Evolutionary conservation across 92 coral and sea anemone species (phyloP).

Genomic region (Actinernus sp.): DNA sequence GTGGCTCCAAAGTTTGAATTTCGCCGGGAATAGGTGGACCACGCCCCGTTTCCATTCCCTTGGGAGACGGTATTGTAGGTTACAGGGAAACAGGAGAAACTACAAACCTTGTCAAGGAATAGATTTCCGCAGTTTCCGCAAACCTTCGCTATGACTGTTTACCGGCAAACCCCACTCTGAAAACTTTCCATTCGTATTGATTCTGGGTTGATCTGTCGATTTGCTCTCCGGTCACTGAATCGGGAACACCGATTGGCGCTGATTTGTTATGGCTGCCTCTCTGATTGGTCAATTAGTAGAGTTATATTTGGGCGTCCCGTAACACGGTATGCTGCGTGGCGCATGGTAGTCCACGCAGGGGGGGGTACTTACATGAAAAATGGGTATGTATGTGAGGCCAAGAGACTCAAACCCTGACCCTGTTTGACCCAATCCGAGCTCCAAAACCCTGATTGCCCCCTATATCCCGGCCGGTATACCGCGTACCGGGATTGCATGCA

Average conservation of each 20-base stretch:
- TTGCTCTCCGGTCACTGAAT: neutral
- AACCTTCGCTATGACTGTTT: too few relatives aligned
- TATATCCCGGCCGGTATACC: too few relatives aligned
- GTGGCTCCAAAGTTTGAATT: neutral
- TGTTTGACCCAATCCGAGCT: too few relatives aligned
- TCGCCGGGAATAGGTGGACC: neutral
- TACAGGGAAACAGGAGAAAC: neutral
- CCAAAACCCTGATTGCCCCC: too few relatives aligned
- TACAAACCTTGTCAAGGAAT: constrained; percentile 71
- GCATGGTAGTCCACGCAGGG: too few relatives aligned
- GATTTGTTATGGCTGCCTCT: neutral
- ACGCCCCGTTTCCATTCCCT: neutral
- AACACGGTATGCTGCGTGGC: constrained; percentile 6
- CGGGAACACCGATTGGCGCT: neutral
- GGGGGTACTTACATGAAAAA: too few relatives aligned
- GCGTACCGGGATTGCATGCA: too few relatives aligned
- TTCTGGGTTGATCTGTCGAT: neutral
- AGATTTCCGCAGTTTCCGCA: constrained; percentile 63
- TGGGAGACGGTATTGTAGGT: neutral
- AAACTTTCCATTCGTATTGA: neutral
- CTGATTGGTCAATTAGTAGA: constrained; percentile 45
- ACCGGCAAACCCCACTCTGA: neutral
- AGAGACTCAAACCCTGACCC: too few relatives aligned
- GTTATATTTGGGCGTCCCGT: constrained; percentile 60
- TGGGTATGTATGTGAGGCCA: too few relatives aligned